Evolutionary conservation across 2,797 vertebrate species (phyloP).

Genomic region (Rousettus madagascariensis): DNA sequence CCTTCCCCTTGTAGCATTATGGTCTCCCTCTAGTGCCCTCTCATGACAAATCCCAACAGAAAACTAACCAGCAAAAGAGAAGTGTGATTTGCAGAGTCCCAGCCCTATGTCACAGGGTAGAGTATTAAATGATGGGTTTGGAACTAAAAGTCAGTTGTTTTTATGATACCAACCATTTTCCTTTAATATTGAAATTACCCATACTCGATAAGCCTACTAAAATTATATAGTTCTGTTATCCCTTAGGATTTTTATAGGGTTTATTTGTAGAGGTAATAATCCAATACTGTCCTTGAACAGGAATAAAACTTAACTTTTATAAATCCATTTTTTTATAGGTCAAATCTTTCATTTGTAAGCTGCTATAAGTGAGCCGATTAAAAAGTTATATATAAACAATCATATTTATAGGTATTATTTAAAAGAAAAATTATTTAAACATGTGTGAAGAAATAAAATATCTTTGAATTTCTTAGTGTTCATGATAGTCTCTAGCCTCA

Average conservation of each 20-base stretch:
- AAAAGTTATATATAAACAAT: neutral
- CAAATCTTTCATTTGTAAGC: neutral
- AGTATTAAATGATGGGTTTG: neutral
- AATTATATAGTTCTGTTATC: neutral
- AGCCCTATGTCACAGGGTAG: neutral
- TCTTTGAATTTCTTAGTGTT: neutral
- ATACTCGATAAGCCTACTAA: neutral
- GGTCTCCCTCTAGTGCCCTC: neutral
- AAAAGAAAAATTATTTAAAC: slow-evolving; percentile 13
- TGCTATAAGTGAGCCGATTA: neutral
- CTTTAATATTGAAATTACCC: neutral
- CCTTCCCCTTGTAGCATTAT: neutral
- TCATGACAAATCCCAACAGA: neutral
- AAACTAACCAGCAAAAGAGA: neutral
- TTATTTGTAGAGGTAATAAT: slow-evolving; percentile 2
- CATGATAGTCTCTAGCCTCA: neutral
- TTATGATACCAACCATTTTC: neutral
- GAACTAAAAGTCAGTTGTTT: neutral
- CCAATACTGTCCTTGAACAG: neutral
- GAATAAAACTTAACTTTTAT: neutral
- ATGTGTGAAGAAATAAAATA: neutral
- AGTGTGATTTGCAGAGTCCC: neutral
- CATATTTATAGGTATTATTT: neutral
- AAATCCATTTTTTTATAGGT: neutral
- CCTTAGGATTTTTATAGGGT: neutral